These are phyloP conservation scores for Hirundo rustica DNA, from an alignment of 2,797 vertebrate genomes.

Conservation along the genomic window DNA sequence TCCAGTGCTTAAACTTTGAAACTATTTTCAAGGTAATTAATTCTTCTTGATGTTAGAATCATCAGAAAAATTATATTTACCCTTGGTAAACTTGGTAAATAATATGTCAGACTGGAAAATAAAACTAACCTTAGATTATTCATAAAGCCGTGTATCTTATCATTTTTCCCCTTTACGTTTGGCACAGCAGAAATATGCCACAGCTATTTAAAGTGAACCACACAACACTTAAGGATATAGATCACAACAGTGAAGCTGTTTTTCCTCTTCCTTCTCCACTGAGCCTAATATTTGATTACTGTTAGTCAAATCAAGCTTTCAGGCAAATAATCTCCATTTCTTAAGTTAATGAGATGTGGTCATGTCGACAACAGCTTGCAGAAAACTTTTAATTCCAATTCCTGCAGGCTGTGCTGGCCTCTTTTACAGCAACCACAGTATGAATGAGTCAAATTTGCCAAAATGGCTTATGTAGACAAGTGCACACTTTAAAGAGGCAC, in stretches of 20 bases:
- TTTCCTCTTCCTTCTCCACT: slow-evolving; percentile 37
- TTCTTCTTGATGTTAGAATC: slow-evolving; percentile 58
- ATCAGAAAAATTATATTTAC: slow-evolving; percentile 67
- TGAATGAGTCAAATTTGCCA: slow-evolving; percentile 81
- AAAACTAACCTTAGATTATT: slow-evolving; percentile 74
- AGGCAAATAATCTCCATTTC: slow-evolving; percentile 83
- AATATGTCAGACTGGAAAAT: slow-evolving; percentile 74
- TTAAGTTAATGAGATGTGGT: slow-evolving; percentile 83
- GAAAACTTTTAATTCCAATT: slow-evolving; percentile 82
- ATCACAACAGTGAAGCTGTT: slow-evolving; percentile 69
- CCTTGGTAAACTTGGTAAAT: slow-evolving; percentile 73
- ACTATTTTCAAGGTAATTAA: slow-evolving; percentile 63
- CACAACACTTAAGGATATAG: slow-evolving; percentile 68
- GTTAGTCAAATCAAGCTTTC: slow-evolving; percentile 82
- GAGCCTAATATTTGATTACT: slow-evolving; percentile 82
- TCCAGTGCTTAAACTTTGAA: slow-evolving; percentile 67
- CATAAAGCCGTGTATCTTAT: slow-evolving; percentile 64
- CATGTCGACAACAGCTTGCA: slow-evolving; percentile 81
- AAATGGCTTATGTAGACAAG: slow-evolving; percentile 83
- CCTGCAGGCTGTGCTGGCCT: slow-evolving; percentile 82
- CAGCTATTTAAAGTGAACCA: slow-evolving; percentile 75
- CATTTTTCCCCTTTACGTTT: slow-evolving; percentile 66
- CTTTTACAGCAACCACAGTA: slow-evolving; percentile 78
- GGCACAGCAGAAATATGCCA: slow-evolving; percentile 78
- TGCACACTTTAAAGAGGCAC: slow-evolving; percentile 76